These are phyloP conservation scores for Clistopyga incitator DNA, from an alignment of 2,888 invertebrate genomes.

Conservation along the genomic window DNA sequence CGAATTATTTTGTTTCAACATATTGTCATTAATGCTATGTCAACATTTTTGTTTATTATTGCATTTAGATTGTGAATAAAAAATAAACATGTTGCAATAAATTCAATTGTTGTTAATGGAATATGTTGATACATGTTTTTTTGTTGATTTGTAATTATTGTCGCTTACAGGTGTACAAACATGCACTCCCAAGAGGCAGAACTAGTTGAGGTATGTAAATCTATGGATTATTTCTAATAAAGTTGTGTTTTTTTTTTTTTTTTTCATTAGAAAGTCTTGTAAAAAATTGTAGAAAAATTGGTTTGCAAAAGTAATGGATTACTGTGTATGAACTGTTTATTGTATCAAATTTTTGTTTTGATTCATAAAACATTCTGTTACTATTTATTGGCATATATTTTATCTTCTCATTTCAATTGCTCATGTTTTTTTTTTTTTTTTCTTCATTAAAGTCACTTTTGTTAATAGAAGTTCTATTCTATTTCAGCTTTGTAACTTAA, in stretches of 20 bases:
- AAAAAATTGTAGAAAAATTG: not conserved
- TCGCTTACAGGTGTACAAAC: conserved; percentile 74
- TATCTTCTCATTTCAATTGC: too few relatives aligned
- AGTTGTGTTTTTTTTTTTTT: too few relatives aligned
- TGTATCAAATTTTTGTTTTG: too few relatives aligned
- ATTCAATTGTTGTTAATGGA: not conserved
- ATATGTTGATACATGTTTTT: not conserved
- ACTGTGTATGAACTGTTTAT: too few relatives aligned
- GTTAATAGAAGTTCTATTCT: not conserved
- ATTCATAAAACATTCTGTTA: not conserved
- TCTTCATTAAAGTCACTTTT: not conserved
- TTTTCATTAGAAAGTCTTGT: too few relatives aligned
- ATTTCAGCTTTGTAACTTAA: conserved; percentile 69
- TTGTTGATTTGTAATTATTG: not conserved
- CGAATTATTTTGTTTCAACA: not conserved
- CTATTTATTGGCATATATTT: not conserved
- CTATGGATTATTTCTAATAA: not conserved
- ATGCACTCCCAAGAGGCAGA: conserved; percentile 78
- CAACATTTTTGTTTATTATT: not conserved
- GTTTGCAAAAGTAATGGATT: not conserved
- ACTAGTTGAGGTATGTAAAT: conserved; percentile 77
- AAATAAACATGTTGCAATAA: too few relatives aligned
- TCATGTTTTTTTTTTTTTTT: not conserved
- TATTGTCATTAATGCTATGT: not conserved
- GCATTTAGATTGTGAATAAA: not conserved